A percentile compares a stretch with the other conserved stretches of the same genome.
Conservation (phyloP, 2,797 vertebrate genomes). For the Spinus pinus region DNA sequence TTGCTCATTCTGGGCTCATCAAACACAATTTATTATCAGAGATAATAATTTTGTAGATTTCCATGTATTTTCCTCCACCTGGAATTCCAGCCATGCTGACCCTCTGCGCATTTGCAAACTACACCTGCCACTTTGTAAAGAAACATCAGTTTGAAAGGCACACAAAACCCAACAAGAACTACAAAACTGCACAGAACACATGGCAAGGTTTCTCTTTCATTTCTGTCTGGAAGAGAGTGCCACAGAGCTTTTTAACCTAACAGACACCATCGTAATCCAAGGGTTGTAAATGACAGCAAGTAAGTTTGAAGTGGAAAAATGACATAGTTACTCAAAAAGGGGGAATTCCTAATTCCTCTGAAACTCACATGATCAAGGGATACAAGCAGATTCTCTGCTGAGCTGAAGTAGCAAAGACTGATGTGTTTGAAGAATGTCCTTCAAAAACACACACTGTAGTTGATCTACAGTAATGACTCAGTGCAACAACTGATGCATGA, state of each 20-base stretch:
- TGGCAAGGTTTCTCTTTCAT: neutral
- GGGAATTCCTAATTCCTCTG: neutral
- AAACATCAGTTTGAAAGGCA: neutral
- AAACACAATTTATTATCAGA: neutral
- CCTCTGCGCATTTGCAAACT: neutral
- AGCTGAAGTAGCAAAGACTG: neutral
- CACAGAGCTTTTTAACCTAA: neutral
- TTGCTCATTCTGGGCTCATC: neutral
- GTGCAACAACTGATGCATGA: neutral
- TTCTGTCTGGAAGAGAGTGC: neutral
- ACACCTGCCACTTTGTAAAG: neutral
- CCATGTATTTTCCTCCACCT: neutral
- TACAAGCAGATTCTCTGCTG: neutral
- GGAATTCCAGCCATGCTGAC: neutral
- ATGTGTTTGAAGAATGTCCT: fast-evolving
- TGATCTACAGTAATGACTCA: neutral
- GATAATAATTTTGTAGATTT: neutral
- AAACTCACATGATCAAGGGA: neutral
- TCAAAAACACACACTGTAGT: neutral
- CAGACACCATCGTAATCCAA: neutral
- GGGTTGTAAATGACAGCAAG: neutral
- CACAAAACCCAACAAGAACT: neutral
- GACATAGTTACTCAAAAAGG: neutral
- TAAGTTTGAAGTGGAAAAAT: neutral
- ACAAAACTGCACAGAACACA: neutral